phyloP scores from a whole-genome alignment of 2,113 vertebrate species.

The Dinomys branickii region DNA sequence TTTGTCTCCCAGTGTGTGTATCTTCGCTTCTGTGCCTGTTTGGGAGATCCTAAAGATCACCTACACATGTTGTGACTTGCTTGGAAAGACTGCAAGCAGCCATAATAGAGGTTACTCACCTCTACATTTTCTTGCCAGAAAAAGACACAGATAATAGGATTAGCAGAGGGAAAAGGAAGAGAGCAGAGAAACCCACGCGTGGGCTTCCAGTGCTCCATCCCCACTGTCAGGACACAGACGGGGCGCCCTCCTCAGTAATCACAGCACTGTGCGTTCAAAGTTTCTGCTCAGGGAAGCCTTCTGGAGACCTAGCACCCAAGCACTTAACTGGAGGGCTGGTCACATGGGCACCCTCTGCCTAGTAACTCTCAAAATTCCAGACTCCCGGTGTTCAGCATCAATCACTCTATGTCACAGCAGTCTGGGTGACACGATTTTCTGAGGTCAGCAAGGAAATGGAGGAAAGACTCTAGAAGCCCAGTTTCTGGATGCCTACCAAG shows the following conservation, averaged over 20 bases:
- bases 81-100: not conserved
- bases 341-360: accelerated
- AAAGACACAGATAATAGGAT: not conserved
- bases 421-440: accelerated
- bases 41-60: not conserved
- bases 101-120: not conserved
- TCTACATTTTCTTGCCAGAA: too few relatives aligned
- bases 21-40: not conserved
- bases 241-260: not conserved
- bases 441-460: not conserved
- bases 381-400: not conserved
- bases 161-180: not conserved
- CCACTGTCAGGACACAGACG: not conserved
- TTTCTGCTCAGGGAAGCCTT: not conserved
- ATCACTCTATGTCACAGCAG: too few relatives aligned
- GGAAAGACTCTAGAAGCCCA: not conserved
- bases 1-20: not conserved
- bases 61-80: not conserved
- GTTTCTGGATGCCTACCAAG: not conserved
- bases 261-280: accelerated
- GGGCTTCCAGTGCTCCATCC: not conserved
- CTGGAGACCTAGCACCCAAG: not conserved
- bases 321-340: not conserved
- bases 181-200: accelerated
- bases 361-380: not conserved